Base-by-base conservation (phyloP, 2,888 invertebrate genomes). In the Gortyna flavago region DNA sequence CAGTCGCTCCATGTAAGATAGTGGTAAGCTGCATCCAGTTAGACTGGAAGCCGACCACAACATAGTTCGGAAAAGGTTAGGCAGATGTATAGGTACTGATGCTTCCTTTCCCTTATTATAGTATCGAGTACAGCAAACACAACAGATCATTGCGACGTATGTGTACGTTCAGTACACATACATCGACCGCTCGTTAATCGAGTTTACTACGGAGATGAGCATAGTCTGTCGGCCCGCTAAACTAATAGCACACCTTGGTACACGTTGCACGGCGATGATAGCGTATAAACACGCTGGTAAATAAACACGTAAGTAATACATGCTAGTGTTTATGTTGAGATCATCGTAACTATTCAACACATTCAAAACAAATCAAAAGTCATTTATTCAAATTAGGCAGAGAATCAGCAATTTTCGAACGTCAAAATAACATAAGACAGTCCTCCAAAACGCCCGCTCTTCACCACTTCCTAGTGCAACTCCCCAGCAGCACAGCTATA, bases 141-240 rank as follows among this genome's bases (percentile, higher is more conserved):
- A 71, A 16, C 2, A 64, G 38, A 48, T 2, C 13, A 25, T 44
- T 54, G 48, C 16, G n/a, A n/a, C n/a, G n/a, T 59, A 41, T 59
- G n/a, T n/a, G n/a, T 61, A 59, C 7, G 13, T 73, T 57, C 38
- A 64, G 54, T 54, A 64, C 67, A 67, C 32, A 54, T 35, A 16
- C 59, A 32, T 59, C 65, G 54, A 64, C 72, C 59, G 41, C 25
- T 59, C 62, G 35, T 18, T 82, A 84, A 83, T 16, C 21, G 35
- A 79, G 64, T 80, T 80, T 83, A 64, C n/a, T 64, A 64, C 66
- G 57, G 79, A 78, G 79, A 83, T 73, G 77, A 73, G 79, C 61
- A 64, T 18, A 48, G 61, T 62, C 70, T 70, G 66, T 41, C 57
- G 83, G 61, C 21, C 32, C 69, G 62, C 48, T 83, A 74, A 79